A percentile compares a stretch with the other conserved stretches of the same genome.
Conservation (phyloP, 2,113 vertebrate genomes). For the Pundamilia nyererei region DNA sequence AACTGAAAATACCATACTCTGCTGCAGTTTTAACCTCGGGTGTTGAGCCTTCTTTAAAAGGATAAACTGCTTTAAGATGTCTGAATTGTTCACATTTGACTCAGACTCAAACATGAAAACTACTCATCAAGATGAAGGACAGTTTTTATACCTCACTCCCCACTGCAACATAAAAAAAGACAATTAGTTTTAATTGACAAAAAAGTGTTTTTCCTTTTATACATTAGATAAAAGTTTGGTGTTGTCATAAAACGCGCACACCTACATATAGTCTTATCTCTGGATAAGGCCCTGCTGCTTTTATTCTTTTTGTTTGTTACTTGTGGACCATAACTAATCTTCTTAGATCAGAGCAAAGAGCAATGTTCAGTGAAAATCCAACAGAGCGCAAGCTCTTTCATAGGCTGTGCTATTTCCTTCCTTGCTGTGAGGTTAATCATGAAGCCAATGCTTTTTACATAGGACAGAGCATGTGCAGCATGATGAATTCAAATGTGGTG, state of each 20-base stretch:
- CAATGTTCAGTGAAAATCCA: slow-evolving; percentile 12
- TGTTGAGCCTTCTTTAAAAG: not conserved
- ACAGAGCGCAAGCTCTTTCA: not conserved
- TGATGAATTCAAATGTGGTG: not conserved
- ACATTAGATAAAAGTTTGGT: not conserved
- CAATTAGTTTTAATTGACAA: not conserved
- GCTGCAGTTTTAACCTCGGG: not conserved
- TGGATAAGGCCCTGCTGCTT: not conserved
- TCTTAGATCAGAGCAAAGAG: slow-evolving; percentile 23
- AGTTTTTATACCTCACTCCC: not conserved
- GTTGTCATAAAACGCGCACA: not conserved
- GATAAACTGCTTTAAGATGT: not conserved
- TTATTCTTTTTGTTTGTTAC: not conserved
- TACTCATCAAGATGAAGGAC: not conserved
- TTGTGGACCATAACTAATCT: not conserved
- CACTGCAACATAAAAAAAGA: not conserved
- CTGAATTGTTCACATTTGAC: not conserved
- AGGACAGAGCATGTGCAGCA: not conserved
- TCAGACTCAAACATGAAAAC: not conserved
- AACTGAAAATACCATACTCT: not conserved
- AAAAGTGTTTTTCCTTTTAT: not conserved
- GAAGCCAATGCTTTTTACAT: not conserved
- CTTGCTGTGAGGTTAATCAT: slow-evolving; percentile 18
- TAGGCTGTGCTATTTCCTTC: not conserved
- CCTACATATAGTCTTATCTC: not conserved